Evolutionary conservation across 2,113 vertebrate genomes (phyloP), one percentile per base, ranked within the genome.

Genomic region (Phrynocephalus versicolor): DNA sequence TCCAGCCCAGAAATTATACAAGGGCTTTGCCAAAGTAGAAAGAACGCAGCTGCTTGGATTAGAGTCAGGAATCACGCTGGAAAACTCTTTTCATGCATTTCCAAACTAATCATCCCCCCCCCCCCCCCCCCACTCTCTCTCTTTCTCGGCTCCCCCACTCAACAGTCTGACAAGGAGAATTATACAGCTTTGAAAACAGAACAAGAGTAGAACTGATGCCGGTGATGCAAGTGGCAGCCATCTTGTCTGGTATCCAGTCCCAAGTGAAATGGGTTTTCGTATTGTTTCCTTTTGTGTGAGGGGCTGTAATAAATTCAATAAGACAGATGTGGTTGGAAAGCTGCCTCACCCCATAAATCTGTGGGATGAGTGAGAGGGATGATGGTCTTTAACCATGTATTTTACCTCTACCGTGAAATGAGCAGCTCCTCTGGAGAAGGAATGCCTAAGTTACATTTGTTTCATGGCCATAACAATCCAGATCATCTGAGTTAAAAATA

Each of bases 31-130:
- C 58, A 81, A 74, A 86, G 77, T 27, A 45, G 84, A 86, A 41
- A 65, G 57, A 86, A 74, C 58, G 13, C 84, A 86, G 84, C 84
- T 86, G 84, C 84, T 86, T 86, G 84, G 84, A 86, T 74, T 65
- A 80, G 51, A 81, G 58, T 81, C 84, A 86, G 84, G 58, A 73
- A 73, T 81, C 58, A 1, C 74, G 70, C 84, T 80, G 77, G 78
- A 86, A 60, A 74, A 80, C 77, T 81, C 77, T 81, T 74, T 86
- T 86, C 73, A 86, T 65, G 84, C 78, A 55, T 55, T 86, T 81
- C 84, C 84, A 86, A 80, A 51, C 71, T 86, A 86, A 73, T 71
- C 69, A 64, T n/a, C 30, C 69, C 69, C 35, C 69, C 69, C 73
- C 39, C n/a, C n/a, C n/a, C n/a, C n/a, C n/a, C n/a, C n/a, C n/a